Evolutionary conservation across 1,140 invertebrate genomes (phyloP), one percentile per base, ranked within the genome.

Genomic region (Drosophila pallidifrons): DNA sequence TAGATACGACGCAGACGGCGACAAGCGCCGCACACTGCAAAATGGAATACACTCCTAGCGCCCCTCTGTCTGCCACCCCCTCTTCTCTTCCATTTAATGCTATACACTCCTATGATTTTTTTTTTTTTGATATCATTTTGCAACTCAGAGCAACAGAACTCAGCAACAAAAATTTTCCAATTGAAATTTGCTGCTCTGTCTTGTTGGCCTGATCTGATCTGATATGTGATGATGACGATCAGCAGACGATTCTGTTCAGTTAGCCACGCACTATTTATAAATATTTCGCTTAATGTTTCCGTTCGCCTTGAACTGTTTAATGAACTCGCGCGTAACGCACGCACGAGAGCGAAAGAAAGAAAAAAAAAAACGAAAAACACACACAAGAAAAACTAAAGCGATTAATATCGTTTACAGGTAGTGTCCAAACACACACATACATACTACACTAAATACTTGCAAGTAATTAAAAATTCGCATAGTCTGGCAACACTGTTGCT

Each of bases 241-340:
- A 38, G 35, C 16, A 16, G 13, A 16, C n/a, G 46, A 47, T 16
- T 16, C 20, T 25, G 20, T 25, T 72, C 43, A 73, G 25, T 43
- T 70, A 49, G 67, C 63, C 71, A 69, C 20, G 60, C 54, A 88
- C 77, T 81, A 79, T 88, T 89, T 88, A 76, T 89, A 89, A 80
- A 80, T 77, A 74, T 47, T 78, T 61, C 61, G 70, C 83, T 64
- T 79, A 83, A 89, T 89, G 85, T 89, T 89, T 89, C 78, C 85
- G 85, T 51, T 89, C 47, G 85, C 85, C 85, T 89, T 89, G 85
- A 89, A 89, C 85, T 77, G 85, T 83, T 81, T 47, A 77, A 85
- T 88, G 85, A 88, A 89, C 85, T 81, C 71, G 60, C 55, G 74
- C 54, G 55, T 25, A 60, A 45, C 63, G 63, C 20, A 67, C 57